phyloP scores from a whole-genome alignment of 2,113 vertebrate genomes.

The Antigone vipio region DNA sequence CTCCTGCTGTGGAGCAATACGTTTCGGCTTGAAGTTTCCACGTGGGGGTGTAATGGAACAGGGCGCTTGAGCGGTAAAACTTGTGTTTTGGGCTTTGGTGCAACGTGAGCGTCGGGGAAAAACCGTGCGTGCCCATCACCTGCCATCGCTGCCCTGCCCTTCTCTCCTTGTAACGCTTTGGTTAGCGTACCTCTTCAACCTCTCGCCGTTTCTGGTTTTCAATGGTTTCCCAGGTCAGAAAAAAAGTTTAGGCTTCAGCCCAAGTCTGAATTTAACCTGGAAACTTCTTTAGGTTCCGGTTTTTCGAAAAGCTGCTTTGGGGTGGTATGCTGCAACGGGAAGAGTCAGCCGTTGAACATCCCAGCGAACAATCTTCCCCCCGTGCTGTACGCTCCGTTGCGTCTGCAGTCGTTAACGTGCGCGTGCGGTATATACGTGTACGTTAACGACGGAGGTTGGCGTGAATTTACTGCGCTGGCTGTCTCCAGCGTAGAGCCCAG shows the following conservation, averaged over 20 bases:
- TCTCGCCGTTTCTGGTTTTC: neutral
- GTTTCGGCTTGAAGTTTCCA: neutral
- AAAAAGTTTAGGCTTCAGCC: neutral
- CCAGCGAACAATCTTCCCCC: too few relatives aligned
- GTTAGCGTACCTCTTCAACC: neutral
- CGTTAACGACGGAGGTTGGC: too few relatives aligned
- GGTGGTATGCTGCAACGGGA: neutral
- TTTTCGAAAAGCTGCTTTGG: neutral
- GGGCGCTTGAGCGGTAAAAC: neutral
- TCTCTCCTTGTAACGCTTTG: neutral
- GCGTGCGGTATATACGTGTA: fast-evolving
- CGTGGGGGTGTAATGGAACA: neutral
- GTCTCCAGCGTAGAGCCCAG: fast-evolving
- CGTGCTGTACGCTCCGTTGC: neutral
- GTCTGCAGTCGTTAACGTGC: fast-evolving
- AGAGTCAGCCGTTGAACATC: too few relatives aligned
- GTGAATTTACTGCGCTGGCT: neutral
- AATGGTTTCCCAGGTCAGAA: neutral
- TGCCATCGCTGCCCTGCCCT: neutral
- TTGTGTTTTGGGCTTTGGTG: neutral
- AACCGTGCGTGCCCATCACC: neutral
- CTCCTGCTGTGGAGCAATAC: neutral
- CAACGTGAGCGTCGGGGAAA: neutral
- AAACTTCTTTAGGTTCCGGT: neutral
- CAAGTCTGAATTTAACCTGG: too few relatives aligned